Percentiles rank a stretch among this genome's conserved stretches.
Evolutionary conservation across 2,797 vertebrate species (phyloP).

Genomic region (Chiloscyllium punctatum): DNA sequence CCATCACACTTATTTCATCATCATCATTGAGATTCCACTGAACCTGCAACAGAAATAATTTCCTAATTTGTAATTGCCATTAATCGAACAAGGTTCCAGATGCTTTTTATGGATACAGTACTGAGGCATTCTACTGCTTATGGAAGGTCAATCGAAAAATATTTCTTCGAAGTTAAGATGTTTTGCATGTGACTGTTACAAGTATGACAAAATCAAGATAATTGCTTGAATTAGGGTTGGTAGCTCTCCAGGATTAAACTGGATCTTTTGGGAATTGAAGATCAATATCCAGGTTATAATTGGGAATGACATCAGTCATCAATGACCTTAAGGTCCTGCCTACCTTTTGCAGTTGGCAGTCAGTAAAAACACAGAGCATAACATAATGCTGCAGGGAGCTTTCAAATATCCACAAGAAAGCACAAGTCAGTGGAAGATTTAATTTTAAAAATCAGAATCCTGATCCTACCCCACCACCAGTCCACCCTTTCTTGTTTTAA

Average conservation of each 20-base stretch:
- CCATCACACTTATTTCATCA: background rate
- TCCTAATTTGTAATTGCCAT: background rate
- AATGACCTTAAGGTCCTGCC: background rate
- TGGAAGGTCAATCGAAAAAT: background rate
- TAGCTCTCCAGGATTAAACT: no score
- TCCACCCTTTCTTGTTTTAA: no score
- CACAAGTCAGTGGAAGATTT: background rate
- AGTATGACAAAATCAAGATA: background rate
- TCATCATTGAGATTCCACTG: slow-evolving; percentile 10
- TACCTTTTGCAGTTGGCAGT: background rate
- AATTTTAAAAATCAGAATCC: no score
- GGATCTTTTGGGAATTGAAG: no score
- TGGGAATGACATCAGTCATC: background rate
- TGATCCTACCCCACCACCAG: no score
- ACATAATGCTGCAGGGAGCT: background rate
- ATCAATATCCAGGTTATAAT: background rate
- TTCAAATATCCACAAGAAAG: background rate
- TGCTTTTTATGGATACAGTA: background rate
- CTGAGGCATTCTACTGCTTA: background rate
- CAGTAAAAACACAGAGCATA: background rate
- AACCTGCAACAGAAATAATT: slow-evolving; percentile 24
- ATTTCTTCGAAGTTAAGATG: background rate
- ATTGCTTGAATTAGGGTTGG: no score
- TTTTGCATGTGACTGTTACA: background rate
- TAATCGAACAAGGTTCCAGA: background rate